phyloP scores from a whole-genome alignment of 2,113 vertebrate species.

The Ceuthmochares aereus region DNA sequence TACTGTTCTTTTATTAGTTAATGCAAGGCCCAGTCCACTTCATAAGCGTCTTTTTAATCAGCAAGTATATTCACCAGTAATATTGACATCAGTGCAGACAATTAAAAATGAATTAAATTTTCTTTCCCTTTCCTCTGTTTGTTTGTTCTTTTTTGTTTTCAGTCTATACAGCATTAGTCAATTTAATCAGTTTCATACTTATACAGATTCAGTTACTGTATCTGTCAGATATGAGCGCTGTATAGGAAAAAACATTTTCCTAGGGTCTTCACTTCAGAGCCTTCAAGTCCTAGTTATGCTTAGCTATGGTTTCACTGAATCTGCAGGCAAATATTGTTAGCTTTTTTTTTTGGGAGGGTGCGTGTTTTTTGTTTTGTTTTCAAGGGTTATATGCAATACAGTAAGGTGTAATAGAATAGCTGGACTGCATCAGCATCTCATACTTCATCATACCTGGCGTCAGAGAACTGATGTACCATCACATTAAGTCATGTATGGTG shows the following conservation, averaged over 20 bases:
- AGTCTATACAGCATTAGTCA: not conserved
- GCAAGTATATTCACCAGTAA: not conserved
- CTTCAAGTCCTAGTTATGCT: not conserved
- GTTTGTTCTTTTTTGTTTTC: not conserved
- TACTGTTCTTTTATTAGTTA: not conserved
- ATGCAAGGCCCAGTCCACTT: not conserved
- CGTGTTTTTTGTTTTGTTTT: not conserved
- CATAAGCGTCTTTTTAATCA: not conserved
- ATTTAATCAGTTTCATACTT: not conserved
- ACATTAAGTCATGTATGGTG: rapidly evolving
- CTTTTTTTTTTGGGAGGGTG: not conserved
- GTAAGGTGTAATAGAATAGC: not conserved
- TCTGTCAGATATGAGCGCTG: not conserved
- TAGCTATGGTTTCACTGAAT: not conserved
- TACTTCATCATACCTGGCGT: not conserved
- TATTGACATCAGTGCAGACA: not conserved
- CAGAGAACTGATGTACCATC: not conserved
- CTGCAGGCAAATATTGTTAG: rapidly evolving
- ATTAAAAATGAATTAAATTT: not conserved
- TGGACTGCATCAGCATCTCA: rapidly evolving
- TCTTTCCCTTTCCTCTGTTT: not conserved
- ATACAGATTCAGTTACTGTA: not conserved
- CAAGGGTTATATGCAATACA: not conserved
- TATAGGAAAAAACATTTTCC: not conserved
- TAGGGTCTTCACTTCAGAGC: not conserved